Base-by-base conservation (phyloP, 2,113 vertebrate genomes). In the Athene cunicularia region DNA sequence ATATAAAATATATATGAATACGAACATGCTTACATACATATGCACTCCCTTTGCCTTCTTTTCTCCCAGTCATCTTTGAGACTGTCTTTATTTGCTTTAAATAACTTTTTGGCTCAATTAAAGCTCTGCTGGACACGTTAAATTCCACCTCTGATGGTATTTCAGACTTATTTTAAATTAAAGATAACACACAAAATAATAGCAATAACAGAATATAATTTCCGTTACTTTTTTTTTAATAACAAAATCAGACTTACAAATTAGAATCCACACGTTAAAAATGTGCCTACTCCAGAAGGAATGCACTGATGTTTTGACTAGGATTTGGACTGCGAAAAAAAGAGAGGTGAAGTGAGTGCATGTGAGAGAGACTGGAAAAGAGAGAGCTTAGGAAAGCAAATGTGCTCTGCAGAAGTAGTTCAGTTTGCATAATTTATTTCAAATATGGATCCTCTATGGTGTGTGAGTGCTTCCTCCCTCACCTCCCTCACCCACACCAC, bases 391-490 rank as follows among this genome's bases (percentile, higher is more conserved):
- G 30, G 9, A 63, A 83, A 70, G 63, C 33, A 88, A 93, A 68
- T 72, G n/a, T 80, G 35, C 72, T 95, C 79, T 93, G 72, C 50
- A 91, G 66, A 93, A 87, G 86, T 81, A 96, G 88, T 95, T 96
- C 76, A 94, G 79, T 90, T 93, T 82, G 58, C 55, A 87, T 86
- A 77, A 87, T 87, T 93, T 80, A 82, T 89, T 97, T 95, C 71
- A 91, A 96, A 89, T 77, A 73, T 77, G 85, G 23, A 88, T 76
- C 41, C 77, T 94, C 82, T 73, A 76, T 68, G 64, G 73, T 87
- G 89, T 71, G 86, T 71, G 76, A 87, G 52, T 0, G 2, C 60
- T 87, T 49, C 37, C 41, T 71, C 88, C 37, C 47, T 67, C 39
- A 7, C 9, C 19, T 19, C 45, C 14, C 10, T 8, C 67, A 18